These are phyloP conservation scores for Otolemur crassicaudatus DNA, from an alignment of 2,797 vertebrate genomes.

Conservation along the genomic window DNA sequence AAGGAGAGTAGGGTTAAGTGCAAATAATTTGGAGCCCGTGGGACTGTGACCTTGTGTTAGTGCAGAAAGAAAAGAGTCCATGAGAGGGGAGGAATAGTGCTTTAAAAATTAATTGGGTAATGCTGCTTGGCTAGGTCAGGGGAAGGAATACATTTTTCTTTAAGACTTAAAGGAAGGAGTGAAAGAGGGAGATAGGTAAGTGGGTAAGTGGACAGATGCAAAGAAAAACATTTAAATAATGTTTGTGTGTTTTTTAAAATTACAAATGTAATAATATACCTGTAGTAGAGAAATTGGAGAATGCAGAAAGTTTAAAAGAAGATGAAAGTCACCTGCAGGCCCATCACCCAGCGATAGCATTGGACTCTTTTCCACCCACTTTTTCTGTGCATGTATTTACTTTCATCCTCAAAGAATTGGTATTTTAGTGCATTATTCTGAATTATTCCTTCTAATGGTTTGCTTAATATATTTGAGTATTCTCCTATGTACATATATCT, in stretches of 20 bases:
- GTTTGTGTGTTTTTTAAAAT: neutral
- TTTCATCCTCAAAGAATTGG: neutral
- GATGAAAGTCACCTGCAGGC: neutral
- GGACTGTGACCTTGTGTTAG: neutral
- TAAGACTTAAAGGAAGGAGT: neutral
- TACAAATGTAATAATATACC: neutral
- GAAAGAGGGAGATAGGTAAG: neutral
- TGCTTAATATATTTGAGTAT: neutral
- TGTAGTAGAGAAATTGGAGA: conserved; percentile 13
- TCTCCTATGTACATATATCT: neutral
- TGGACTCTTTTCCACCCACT: neutral
- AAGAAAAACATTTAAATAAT: neutral
- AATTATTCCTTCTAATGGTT: neutral
- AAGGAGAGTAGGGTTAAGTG: neutral
- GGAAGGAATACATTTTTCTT: neutral
- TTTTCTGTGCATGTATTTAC: neutral
- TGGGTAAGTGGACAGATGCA: neutral
- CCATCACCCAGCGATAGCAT: neutral
- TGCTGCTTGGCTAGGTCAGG: neutral
- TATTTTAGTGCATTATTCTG: neutral
- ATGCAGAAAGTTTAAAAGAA: conserved; percentile 21
- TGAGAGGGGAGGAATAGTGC: neutral
- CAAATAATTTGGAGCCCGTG: neutral
- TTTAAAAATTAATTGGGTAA: neutral
- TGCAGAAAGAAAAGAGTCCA: neutral